Percentiles rank a stretch among this genome's conserved stretches.
Evolutionary conservation across 2,797 vertebrate species (phyloP).

Genomic region (Epinephelus coioides): DNA sequence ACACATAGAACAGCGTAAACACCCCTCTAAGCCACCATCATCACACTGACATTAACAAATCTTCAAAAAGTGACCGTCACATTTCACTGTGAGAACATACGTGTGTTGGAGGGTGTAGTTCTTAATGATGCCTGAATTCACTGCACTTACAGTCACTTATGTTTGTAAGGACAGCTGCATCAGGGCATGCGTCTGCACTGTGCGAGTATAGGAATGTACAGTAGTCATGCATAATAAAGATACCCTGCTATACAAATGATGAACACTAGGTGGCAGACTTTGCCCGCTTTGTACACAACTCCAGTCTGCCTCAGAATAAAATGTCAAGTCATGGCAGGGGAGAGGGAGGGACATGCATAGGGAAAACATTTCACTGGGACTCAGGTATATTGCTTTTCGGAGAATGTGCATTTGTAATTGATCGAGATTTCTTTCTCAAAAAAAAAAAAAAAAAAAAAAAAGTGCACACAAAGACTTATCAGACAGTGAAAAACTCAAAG

Average conservation of each 20-base stretch:
- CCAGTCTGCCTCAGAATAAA: conserved; percentile 49
- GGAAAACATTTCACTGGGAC: conserved; percentile 52
- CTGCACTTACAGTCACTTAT: not conserved
- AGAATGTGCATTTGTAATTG: conserved; percentile 60
- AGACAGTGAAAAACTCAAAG: conserved; percentile 3
- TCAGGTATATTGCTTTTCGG: conserved; percentile 72
- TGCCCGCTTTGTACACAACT: conserved; percentile 49
- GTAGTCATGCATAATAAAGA: conserved; percentile 78
- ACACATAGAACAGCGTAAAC: conserved; percentile 60
- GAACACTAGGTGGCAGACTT: conserved; percentile 73
- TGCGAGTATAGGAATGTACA: conserved; percentile 52
- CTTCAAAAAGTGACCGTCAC: conserved; percentile 30
- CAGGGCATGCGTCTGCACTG: conserved; percentile 44
- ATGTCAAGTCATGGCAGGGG: conserved; percentile 70
- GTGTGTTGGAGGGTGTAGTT: conserved; percentile 21
- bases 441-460: not conserved
- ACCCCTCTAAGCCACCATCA: conserved; percentile 45
- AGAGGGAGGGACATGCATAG: conserved; percentile 66
- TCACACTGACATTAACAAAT: conserved; percentile 52
- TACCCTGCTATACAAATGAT: conserved; percentile 61
- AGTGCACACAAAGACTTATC: conserved; percentile 34
- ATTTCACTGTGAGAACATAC: conserved; percentile 44
- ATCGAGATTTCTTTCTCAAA: conserved; percentile 11
- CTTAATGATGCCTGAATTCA: conserved; percentile 7
- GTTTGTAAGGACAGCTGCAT: conserved; percentile 36